These are phyloP conservation scores for Atherinomorus stipes DNA, from an alignment of 2,113 vertebrate species.

Conservation along the genomic window DNA sequence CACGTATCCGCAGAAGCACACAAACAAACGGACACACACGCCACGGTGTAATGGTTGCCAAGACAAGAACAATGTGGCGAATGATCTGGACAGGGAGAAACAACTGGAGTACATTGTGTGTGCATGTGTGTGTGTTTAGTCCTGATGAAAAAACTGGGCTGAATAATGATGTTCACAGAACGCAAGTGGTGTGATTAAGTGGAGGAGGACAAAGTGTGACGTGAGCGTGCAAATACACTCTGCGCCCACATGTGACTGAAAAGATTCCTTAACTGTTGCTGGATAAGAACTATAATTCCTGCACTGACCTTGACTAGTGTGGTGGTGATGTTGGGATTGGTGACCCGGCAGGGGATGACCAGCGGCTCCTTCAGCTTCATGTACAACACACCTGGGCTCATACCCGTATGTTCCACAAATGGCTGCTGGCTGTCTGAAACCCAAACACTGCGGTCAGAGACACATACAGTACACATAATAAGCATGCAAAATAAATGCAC, in stretches of 20 bases:
- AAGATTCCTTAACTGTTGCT: not conserved
- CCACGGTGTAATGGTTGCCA: constrained; percentile 60
- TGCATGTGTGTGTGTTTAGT: constrained; percentile 15
- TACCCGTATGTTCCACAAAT: constrained; percentile 87
- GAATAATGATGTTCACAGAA: constrained; percentile 22
- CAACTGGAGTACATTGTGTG: constrained; percentile 25
- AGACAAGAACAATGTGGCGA: constrained; percentile 75
- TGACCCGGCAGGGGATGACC: constrained; percentile 92
- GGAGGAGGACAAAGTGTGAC: constrained; percentile 14
- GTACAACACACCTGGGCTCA: constrained; percentile 85
- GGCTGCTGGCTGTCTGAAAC: constrained; percentile 89
- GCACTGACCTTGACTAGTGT: constrained; percentile 84
- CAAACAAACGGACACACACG: constrained; percentile 66
- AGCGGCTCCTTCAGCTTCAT: constrained; percentile 87
- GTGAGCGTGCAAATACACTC: not conserved
- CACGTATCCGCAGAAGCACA: constrained; percentile 63
- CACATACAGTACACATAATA: constrained; percentile 31
- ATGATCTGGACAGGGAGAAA: constrained; percentile 52
- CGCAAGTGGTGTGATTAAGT: not conserved
- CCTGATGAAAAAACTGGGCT: constrained; percentile 17
- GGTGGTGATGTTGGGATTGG: constrained; percentile 87
- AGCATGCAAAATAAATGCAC: not conserved
- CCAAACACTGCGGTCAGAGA: constrained; percentile 80
- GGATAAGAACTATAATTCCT: not conserved
- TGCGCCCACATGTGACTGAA: not conserved